These are phyloP conservation scores for Rhinogobius similis DNA, from an alignment of 2,113 vertebrate species.

Conservation along the genomic window DNA sequence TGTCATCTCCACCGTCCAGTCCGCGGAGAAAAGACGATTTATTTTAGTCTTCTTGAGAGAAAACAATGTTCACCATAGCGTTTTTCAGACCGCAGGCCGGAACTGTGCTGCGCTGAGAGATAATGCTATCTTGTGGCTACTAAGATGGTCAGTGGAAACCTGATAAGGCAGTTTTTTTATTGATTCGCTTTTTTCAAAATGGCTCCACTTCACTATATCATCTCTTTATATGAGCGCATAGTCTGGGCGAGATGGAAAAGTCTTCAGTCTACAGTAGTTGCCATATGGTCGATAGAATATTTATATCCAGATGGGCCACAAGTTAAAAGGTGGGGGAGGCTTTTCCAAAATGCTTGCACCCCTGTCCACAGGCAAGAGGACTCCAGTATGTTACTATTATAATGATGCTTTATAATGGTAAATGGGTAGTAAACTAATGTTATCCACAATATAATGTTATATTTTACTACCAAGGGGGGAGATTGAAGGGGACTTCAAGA, in stretches of 20 bases:
- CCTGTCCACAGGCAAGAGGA: not conserved
- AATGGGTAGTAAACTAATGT: not conserved
- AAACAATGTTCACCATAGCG: constrained; percentile 24
- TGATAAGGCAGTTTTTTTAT: constrained; percentile 61
- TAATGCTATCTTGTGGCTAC: constrained; percentile 29
- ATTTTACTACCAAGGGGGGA: not conserved
- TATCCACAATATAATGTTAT: not conserved
- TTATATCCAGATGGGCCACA: constrained; percentile 13
- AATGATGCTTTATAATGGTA: not conserved
- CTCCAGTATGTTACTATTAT: not conserved
- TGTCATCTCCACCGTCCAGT: constrained; percentile 44
- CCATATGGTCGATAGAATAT: constrained; percentile 10
- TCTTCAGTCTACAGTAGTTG: constrained; percentile 2
- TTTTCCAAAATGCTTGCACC: not conserved
- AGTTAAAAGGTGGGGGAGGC: constrained; percentile 5
- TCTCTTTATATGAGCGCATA: constrained; percentile 17
- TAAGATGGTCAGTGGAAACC: constrained; percentile 56
- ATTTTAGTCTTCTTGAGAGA: constrained; percentile 60
- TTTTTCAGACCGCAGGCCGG: constrained; percentile 38
- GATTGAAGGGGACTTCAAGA: too few species aligned
- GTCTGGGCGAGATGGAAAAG: constrained; percentile 24
- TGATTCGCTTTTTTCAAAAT: constrained; percentile 53
- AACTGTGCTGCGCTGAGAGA: not conserved
- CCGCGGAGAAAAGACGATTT: constrained; percentile 49
- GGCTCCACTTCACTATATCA: constrained; percentile 37